Evolutionary conservation across 2,888 invertebrate species (phyloP).

Genomic region (Vannuccia rotundouncinata): DNA sequence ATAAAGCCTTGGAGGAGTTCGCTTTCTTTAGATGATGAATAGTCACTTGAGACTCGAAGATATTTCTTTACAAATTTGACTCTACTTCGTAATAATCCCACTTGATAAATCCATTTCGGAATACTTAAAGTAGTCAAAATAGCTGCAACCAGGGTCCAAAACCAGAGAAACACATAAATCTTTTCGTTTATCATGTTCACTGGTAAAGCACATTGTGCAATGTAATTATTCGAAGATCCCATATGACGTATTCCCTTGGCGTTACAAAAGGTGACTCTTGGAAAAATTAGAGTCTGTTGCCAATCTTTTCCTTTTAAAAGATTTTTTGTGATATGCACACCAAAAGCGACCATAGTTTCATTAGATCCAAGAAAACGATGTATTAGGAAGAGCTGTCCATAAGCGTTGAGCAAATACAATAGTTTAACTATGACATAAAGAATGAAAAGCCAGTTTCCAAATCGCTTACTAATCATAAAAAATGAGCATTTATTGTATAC

Average conservation of each 20-base stretch:
- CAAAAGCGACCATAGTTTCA: slow-evolving; percentile 8
- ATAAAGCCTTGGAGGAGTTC: slow-evolving; percentile 34
- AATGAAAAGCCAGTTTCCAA: slow-evolving; percentile 38
- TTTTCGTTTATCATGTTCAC: slow-evolving; percentile 41
- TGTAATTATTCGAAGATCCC: neutral
- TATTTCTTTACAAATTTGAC: slow-evolving; percentile 31
- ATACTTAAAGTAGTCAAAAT: slow-evolving; percentile 35
- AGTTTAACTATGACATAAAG: slow-evolving; percentile 37
- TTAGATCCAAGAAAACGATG: slow-evolving; percentile 39
- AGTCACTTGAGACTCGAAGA: neutral
- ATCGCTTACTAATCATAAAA: slow-evolving; percentile 26
- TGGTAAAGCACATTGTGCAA: slow-evolving; percentile 39
- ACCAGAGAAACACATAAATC: slow-evolving; percentile 41
- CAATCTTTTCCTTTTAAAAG: slow-evolving; percentile 34
- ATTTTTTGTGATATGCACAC: slow-evolving; percentile 1
- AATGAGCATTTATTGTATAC: neutral
- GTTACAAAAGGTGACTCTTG: slow-evolving; percentile 34
- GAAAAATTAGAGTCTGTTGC: slow-evolving; percentile 38
- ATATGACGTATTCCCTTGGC: slow-evolving; percentile 1
- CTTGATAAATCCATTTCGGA: slow-evolving; percentile 39
- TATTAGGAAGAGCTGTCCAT: slow-evolving; percentile 40
- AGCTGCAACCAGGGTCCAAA: slow-evolving; percentile 38
- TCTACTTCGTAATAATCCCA: neutral
- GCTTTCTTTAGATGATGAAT: neutral
- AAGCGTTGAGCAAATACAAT: slow-evolving; percentile 38